These are phyloP conservation scores for Heliconius charithonia DNA, from an alignment of 2,888 invertebrate species.

Conservation along the genomic window DNA sequence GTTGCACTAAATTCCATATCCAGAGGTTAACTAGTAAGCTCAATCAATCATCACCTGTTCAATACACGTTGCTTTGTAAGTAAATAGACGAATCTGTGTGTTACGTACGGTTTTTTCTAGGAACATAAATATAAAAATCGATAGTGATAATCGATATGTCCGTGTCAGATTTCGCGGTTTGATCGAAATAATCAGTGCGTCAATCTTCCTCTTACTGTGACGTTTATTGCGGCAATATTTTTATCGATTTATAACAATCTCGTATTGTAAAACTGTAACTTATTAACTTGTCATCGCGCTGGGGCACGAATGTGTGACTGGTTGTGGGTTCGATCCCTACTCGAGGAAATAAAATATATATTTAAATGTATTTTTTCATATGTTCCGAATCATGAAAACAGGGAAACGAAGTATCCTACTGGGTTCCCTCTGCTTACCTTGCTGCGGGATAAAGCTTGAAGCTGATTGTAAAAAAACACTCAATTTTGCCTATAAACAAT, in stretches of 20 bases:
- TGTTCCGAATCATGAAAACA: no score
- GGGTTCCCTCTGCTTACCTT: no score
- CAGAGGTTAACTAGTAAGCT: constrained; percentile 49
- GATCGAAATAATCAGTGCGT: constrained; percentile 56
- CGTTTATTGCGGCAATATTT: constrained; percentile 67
- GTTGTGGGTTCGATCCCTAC: no score
- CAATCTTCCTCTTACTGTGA: constrained; percentile 60
- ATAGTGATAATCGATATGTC: constrained; percentile 38
- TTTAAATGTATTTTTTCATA: no score
- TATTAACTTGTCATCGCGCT: no score
- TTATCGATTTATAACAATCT: constrained; percentile 31
- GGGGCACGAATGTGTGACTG: no score
- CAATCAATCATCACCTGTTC: constrained; percentile 42
- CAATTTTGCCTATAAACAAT: background rate
- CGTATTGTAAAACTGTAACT: constrained; percentile 4
- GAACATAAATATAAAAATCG: constrained; percentile 18
- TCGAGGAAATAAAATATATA: no score
- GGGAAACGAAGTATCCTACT: no score
- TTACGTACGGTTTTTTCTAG: background rate
- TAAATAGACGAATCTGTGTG: constrained; percentile 39
- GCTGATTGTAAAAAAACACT: no score
- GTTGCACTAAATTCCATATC: constrained; percentile 48
- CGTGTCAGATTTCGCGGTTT: constrained; percentile 54
- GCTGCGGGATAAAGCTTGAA: no score
- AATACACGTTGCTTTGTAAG: constrained; percentile 24